Base-by-base conservation (phyloP, 2,888 invertebrate species). In the Emmelina monodactyla region DNA sequence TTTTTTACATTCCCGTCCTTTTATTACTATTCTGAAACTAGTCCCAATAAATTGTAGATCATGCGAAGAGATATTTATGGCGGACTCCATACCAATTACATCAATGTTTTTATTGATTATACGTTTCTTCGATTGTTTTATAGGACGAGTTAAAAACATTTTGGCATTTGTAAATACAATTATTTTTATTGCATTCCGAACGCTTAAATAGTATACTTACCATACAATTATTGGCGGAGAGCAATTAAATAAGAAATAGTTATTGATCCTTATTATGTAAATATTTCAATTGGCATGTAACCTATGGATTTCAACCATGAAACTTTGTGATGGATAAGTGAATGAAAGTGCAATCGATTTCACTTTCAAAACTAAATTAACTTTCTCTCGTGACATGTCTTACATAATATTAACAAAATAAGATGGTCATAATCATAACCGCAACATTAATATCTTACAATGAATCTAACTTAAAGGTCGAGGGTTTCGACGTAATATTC, bases 281-380 rank as follows among this genome's bases (percentile, higher is more conserved):
- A n/a, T 45, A 54, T 50, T 46, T 48, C 53, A 25, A 25, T 25
- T n/a, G 25, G 25, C n/a, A 25, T 3, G n/a, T 58, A 50, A 61
- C 56, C 49, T 50, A 61, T 55, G 51, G 45, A 47, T 46, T 49
- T 55, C 53, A 55, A 60, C 50, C 53, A 53, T 58, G 53, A 61
- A 63, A 58, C 65, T 72, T 64, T 68, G 61, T 73, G 71, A 71
- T 65, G 64, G 63, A 64, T 68, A 73, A 75, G 70, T 71, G 62
- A 75, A 79, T 71, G 78, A 79, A 76, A 73, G 72, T 73, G 66
- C 67, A 76, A 78, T 79, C 75, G 78, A 79, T 79, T 79, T 79
- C 76, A 75, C 79, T 78, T 79, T 78, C 76, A 79, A 76, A 78
- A 75, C 76, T 76, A 78, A 78, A 76, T 78, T 76, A 76, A 78